Evolutionary conservation across 1,140 invertebrate genomes (phyloP).

Genomic region (Drosophila sproati): DNA sequence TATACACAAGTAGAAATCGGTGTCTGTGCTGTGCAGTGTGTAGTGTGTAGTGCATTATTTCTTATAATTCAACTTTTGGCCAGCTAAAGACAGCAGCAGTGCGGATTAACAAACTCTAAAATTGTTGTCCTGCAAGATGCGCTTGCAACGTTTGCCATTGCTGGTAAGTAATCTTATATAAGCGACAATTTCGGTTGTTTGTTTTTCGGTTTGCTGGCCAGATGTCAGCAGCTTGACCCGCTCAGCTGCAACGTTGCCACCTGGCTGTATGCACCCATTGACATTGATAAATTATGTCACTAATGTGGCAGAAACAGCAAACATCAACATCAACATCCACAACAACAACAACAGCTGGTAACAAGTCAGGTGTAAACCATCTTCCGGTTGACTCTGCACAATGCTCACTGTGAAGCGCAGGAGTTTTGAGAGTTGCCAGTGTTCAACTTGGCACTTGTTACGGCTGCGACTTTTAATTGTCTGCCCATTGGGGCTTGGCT

Average conservation of each 20-base stretch:
- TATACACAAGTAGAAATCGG: slow-evolving; percentile 2
- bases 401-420: slow-evolving; percentile 43
- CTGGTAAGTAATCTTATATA: slow-evolving; percentile 54
- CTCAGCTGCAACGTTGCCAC: slow-evolving; percentile 33
- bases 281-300: slow-evolving; percentile 80
- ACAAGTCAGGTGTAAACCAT: slow-evolving; percentile 67
- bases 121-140: slow-evolving; percentile 54
- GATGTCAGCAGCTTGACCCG: slow-evolving; percentile 59
- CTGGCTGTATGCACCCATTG: slow-evolving; percentile 25
- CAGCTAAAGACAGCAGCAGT: slow-evolving; percentile 25
- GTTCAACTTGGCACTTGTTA: slow-evolving; percentile 73
- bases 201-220: background rate
- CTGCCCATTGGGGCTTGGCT: slow-evolving; percentile 33
- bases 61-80: background rate
- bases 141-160: slow-evolving; percentile 63
- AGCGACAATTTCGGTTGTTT: background rate
- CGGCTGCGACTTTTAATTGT: slow-evolving; percentile 58
- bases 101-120: slow-evolving; percentile 31
- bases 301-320: slow-evolving; percentile 14
- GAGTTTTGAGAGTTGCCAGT: slow-evolving; percentile 7
- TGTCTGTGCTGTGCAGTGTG: slow-evolving; percentile 34
- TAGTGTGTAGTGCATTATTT: slow-evolving; percentile 31
- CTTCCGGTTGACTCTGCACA: slow-evolving; percentile 63
- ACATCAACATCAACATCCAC: slow-evolving; percentile 5
- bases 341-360: slow-evolving; percentile 15